Conservation (phyloP, 53 echinoderm and acorn worm species). For the Arbacia lixula region DNA sequence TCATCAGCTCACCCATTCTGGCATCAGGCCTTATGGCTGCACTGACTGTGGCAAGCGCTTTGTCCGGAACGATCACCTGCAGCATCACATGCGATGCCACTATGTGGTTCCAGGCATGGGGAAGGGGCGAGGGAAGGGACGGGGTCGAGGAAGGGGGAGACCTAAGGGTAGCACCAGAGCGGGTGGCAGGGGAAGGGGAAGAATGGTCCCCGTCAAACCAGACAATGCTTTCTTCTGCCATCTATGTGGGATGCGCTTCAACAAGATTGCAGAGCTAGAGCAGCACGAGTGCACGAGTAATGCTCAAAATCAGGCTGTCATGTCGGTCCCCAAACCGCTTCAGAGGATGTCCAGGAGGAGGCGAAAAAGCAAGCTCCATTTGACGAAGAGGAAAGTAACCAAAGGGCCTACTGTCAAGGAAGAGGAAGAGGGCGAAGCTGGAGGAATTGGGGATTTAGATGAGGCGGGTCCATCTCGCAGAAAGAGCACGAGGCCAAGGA, state of each 20-base stretch:
- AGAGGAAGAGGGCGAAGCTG: slow-evolving; percentile 12
- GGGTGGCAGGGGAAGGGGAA: slow-evolving; percentile 21
- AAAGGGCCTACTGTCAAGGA: slow-evolving; percentile 35
- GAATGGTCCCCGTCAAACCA: slow-evolving; percentile 7
- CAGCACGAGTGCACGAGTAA: slow-evolving; percentile 28
- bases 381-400: slow-evolving; percentile 20
- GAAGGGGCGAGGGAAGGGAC: background rate
- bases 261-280: slow-evolving; percentile 38
- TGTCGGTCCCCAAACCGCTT: slow-evolving; percentile 46
- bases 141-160: background rate
- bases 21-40: slow-evolving; percentile 49
- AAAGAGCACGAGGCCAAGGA: slow-evolving; percentile 31
- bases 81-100: slow-evolving; percentile 50
- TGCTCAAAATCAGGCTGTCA: slow-evolving; percentile 17
- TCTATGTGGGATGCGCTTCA: slow-evolving; percentile 49
- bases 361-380: slow-evolving; percentile 27
- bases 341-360: slow-evolving; percentile 4
- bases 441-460: background rate
- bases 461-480: slow-evolving; percentile 39
- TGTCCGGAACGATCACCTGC: slow-evolving; percentile 46
- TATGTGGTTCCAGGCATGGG: background rate
- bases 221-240: slow-evolving; percentile 58
- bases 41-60: slow-evolving; percentile 47
- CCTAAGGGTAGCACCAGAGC: background rate
- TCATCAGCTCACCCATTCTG: slow-evolving; percentile 53